Base-by-base conservation (phyloP, 2,888 invertebrate genomes). In the Halictus quadricinctus region DNA sequence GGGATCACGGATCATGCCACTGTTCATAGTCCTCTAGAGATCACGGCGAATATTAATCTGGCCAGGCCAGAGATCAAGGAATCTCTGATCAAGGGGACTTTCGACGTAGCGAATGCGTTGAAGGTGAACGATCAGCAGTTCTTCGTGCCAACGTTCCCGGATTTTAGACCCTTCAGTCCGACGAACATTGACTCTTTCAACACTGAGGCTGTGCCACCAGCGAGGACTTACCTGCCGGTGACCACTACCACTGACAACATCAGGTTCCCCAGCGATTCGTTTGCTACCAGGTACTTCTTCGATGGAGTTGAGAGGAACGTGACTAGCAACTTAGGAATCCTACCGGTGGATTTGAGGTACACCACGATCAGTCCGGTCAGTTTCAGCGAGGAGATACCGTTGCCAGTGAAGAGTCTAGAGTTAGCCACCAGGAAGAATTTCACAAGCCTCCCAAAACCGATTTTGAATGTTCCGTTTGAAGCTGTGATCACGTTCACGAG, bases 381-480 rank as follows among this genome's bases (percentile, higher is more conserved):
- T 36, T 75, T 73, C 77, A 25, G 43, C 60, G 66, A 87, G 3
- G 66, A 29, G 70, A 79, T 66, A 13, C 41, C 77, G 6, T 29
- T 84, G 18, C 75, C 87, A 0, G 41, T 83, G 66, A n/a, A 81
- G 86, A 46, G 85, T 4, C 79, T 88, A 6, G 83, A 88, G 13
- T 74, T 86, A 60, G 84, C 74, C n/a, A 72, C 43, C 66, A 60
- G 48, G 46, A 76, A 13, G 78, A 88, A 84, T 75, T 54, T 6
- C 6, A 75, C 86, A 7, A 73, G 21, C 1, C 4, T 64, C 0
- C 7, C 50, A 0, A 84, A 76, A n/a, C 92, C 93, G 0, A n/a
- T 93, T 6, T 88, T 94, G 18, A 92, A 93, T 0, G 90, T 94
- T 36, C 94, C 94, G 0, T 94, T 94, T 75, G 94, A 94, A 70